phyloP scores from a whole-genome alignment of 1,140 invertebrate genomes.

The Himalopsyche phryganea region DNA sequence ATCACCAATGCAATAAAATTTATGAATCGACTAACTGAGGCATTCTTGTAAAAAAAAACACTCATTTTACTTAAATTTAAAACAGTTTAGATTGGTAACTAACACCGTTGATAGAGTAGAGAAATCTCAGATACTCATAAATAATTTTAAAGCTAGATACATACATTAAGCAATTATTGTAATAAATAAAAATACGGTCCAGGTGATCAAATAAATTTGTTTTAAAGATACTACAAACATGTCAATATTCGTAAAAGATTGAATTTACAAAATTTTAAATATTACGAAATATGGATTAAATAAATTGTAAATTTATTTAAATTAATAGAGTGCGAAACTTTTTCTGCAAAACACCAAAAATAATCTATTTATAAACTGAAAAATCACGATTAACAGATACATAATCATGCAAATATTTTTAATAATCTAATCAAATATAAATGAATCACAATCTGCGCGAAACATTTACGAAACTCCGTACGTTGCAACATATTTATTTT shows the following conservation, averaged over 20 bases:
- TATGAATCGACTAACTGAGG: not conserved
- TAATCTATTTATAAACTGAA: too few species aligned
- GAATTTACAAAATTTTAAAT: not conserved
- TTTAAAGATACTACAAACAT: too few species aligned
- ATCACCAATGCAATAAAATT: not conserved
- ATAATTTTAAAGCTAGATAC: slow-evolving; percentile 6
- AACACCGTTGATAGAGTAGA: slow-evolving; percentile 30
- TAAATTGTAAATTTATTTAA: not conserved
- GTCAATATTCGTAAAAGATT: too few species aligned
- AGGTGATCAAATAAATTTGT: too few species aligned
- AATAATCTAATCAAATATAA: too few species aligned
- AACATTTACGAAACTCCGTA: too few species aligned
- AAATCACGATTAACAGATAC: too few species aligned
- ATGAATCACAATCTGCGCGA: too few species aligned
- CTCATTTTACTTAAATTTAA: slow-evolving; percentile 9
- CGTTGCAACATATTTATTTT: too few species aligned
- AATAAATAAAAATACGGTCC: not conserved
- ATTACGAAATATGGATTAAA: not conserved
- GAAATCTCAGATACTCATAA: slow-evolving; percentile 18
- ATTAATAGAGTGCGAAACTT: not conserved
- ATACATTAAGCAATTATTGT: not conserved
- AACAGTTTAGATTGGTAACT: slow-evolving; percentile 27
- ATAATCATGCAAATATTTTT: too few species aligned
- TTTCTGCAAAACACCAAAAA: too few species aligned
- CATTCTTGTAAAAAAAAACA: not conserved